Percentiles rank a stretch among this genome's conserved stretches.
These are phyloP conservation scores for Halichondria panicea DNA, from an alignment of 37 sponge, comb jelly and placozoan genomes.

Conservation along the genomic window DNA sequence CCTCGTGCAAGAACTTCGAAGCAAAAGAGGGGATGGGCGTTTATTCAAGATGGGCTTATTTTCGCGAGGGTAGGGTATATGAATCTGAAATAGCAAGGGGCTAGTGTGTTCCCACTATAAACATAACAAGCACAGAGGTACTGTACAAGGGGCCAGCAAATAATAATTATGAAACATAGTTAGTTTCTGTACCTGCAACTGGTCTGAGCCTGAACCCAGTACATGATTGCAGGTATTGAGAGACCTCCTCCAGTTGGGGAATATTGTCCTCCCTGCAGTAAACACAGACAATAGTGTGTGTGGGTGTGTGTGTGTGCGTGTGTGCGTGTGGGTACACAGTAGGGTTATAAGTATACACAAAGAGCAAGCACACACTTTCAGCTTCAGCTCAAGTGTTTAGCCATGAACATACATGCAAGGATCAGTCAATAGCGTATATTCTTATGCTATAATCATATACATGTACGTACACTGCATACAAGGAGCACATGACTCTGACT, in stretches of 20 bases:
- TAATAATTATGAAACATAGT: background rate
- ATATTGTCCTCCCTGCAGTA: constrained; percentile 59
- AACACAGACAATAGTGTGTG: background rate
- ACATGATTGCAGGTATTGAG: constrained; percentile 73
- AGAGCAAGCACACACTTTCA: too few relatives aligned
- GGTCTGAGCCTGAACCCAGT: constrained; percentile 94
- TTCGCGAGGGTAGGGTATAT: too few relatives aligned
- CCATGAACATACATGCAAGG: too few relatives aligned
- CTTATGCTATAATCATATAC: background rate
- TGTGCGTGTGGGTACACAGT: too few relatives aligned
- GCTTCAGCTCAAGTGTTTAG: too few relatives aligned
- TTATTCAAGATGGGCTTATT: too few relatives aligned
- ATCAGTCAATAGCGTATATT: background rate
- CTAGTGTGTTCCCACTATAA: background rate
- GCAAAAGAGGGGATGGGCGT: too few relatives aligned
- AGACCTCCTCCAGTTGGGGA: constrained; percentile 94
- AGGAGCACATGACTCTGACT: background rate
- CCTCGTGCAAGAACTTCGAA: too few relatives aligned
- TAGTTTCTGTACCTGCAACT: constrained; percentile 69
- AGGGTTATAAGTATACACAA: too few relatives aligned
- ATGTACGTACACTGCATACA: background rate
- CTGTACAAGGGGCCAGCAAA: background rate
- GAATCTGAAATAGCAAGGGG: too few relatives aligned
- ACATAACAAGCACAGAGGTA: background rate
- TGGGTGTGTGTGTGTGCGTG: too few relatives aligned